These are phyloP conservation scores for Elachura formosa DNA, from an alignment of 2,113 vertebrate species.

Conservation along the genomic window DNA sequence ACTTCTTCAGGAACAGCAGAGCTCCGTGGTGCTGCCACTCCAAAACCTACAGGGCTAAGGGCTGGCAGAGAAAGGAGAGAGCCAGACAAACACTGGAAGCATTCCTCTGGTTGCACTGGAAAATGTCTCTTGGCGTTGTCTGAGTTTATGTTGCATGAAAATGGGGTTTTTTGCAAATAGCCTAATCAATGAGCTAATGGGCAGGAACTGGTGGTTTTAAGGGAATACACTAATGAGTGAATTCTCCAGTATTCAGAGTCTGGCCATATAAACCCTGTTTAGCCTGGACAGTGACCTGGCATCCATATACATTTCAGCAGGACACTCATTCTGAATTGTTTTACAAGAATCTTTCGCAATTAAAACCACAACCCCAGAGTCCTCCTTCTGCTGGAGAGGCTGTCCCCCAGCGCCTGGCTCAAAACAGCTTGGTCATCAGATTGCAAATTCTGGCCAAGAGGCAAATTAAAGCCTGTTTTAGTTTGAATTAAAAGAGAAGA, in stretches of 20 bases:
- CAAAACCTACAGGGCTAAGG: not conserved
- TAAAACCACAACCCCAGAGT: not conserved
- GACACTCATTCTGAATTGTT: not conserved
- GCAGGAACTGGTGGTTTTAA: not conserved
- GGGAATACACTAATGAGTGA: slow-evolving; percentile 30
- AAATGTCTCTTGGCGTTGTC: not conserved
- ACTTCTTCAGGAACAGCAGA: not conserved
- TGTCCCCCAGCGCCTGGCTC: not conserved
- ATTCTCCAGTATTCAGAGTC: not conserved
- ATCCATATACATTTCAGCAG: not conserved
- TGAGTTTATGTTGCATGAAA: not conserved
- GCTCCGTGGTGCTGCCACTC: not conserved
- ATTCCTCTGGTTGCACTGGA: not conserved
- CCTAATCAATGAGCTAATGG: not conserved
- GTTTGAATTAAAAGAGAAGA: not conserved
- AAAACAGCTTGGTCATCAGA: not conserved
- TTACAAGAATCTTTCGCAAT: slow-evolving; percentile 46
- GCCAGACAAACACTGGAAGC: not conserved
- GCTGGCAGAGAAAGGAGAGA: not conserved
- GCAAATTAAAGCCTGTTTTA: not conserved
- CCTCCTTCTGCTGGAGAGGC: not conserved
- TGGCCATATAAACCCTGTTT: not conserved
- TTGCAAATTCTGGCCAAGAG: not conserved
- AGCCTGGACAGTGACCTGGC: slow-evolving; percentile 27
- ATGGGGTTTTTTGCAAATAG: not conserved